A percentile compares a stretch with the other conserved stretches of the same genome.
These are phyloP conservation scores for Palloptera scutellata DNA, from an alignment of 2,888 invertebrate species.

Conservation along the genomic window DNA sequence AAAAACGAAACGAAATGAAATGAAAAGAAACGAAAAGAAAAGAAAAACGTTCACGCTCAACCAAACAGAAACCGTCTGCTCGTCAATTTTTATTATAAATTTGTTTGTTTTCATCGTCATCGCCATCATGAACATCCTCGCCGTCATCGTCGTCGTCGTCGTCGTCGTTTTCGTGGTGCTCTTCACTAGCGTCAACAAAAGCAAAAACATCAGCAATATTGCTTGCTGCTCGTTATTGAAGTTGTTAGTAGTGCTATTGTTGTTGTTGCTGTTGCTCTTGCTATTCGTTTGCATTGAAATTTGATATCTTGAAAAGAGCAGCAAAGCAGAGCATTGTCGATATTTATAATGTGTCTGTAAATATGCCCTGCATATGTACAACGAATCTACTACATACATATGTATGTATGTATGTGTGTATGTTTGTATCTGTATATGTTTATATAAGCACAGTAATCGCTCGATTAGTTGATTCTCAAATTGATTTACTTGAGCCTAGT, in stretches of 20 bases:
- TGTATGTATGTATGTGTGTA: not conserved
- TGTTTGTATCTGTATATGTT: slow-evolving; percentile 3
- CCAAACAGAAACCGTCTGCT: slow-evolving; percentile 30
- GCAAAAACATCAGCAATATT: slow-evolving; percentile 19
- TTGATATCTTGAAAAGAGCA: slow-evolving; percentile 37
- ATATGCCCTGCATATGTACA: not conserved
- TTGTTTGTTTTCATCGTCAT: slow-evolving; percentile 31
- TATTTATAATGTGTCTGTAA: slow-evolving; percentile 26
- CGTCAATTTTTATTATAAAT: slow-evolving; percentile 30
- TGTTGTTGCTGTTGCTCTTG: slow-evolving; percentile 21
- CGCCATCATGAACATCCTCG: slow-evolving; percentile 7
- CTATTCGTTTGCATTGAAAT: slow-evolving; percentile 29
- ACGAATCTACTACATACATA: not conserved
- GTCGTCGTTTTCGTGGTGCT: slow-evolving; percentile 11
- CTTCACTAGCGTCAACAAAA: slow-evolving; percentile 9
- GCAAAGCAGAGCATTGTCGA: slow-evolving; percentile 3
- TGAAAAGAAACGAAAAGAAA: not conserved
- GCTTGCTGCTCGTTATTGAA: slow-evolving; percentile 3
- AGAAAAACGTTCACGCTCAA: not conserved
- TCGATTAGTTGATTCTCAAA: no score
- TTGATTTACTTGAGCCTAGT: no score
- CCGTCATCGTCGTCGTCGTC: slow-evolving; percentile 9
- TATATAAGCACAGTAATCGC: not conserved
- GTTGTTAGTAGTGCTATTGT: slow-evolving; percentile 15
- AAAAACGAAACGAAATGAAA: not conserved